These are phyloP conservation scores for Ariopsis seemanni DNA, from an alignment of 2,113 vertebrate genomes.

Conservation along the genomic window DNA sequence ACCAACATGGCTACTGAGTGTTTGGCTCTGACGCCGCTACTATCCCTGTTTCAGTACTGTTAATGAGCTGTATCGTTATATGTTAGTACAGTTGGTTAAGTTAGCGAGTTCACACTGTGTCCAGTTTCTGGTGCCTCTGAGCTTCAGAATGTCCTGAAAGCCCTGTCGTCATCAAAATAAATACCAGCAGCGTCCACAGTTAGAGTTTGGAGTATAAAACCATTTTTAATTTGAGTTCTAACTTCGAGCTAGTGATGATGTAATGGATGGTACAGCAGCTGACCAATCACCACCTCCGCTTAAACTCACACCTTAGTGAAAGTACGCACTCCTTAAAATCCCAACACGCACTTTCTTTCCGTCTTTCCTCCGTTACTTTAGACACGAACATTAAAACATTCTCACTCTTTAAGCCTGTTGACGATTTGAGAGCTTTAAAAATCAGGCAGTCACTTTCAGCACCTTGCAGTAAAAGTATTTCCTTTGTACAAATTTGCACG, in stretches of 20 bases:
- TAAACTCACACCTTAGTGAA: background rate
- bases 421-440: background rate
- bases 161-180: too few species aligned
- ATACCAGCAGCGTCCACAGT: too few species aligned
- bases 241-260: background rate
- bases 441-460: background rate
- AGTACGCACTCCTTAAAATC: too few species aligned
- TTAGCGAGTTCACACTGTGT: background rate
- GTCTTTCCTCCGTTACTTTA: background rate
- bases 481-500: background rate
- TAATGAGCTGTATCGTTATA: background rate
- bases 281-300: background rate
- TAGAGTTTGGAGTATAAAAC: background rate
- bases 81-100: background rate
- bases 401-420: background rate
- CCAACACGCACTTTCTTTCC: background rate
- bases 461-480: background rate
- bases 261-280: background rate
- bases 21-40: background rate
- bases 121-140: background rate
- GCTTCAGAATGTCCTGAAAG: background rate
- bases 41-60: background rate
- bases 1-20: too few species aligned
- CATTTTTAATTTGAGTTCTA: background rate
- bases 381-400: background rate